A percentile compares a stretch with the other conserved stretches of the same genome.
Evolutionary conservation across 2,797 vertebrate species (phyloP).

Genomic region (Clarias platycephalus): DNA sequence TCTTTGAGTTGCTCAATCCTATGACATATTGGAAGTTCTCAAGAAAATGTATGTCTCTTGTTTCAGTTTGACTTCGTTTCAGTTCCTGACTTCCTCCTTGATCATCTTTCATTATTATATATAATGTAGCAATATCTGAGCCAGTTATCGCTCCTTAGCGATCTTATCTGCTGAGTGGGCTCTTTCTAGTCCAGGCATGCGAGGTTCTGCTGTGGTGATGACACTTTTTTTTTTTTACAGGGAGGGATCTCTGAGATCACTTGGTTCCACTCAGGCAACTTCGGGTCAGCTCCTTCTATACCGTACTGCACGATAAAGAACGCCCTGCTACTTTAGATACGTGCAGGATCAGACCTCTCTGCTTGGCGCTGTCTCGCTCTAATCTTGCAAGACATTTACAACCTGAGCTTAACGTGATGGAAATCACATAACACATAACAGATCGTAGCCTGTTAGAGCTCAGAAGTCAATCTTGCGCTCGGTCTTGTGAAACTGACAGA

Average conservation of each 20-base stretch:
- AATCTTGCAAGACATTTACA: conserved; percentile 56
- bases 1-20: conserved; percentile 14
- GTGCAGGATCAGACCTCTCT: conserved; percentile 40
- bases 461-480: too few relatives aligned
- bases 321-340: conserved; percentile 46
- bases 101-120: not conserved
- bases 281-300: not conserved
- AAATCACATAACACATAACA: conserved; percentile 26
- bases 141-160: conserved; percentile 11
- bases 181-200: conserved; percentile 33
- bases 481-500: not conserved
- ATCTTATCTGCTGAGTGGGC: conserved; percentile 41
- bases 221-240: not conserved
- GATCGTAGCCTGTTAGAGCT: not conserved
- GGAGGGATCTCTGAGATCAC: not conserved
- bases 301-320: conserved; percentile 23
- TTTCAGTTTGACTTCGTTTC: conserved; percentile 23
- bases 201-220: conserved; percentile 8
- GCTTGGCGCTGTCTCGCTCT: conserved; percentile 30
- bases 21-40: not conserved
- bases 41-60: conserved; percentile 28
- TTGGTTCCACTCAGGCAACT: conserved; percentile 9
- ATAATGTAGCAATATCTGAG: conserved; percentile 44
- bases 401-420: conserved; percentile 37
- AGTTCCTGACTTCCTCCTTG: conserved; percentile 23